Conservation (phyloP, 2,888 invertebrate species). For the Phyllotreta striolata region DNA sequence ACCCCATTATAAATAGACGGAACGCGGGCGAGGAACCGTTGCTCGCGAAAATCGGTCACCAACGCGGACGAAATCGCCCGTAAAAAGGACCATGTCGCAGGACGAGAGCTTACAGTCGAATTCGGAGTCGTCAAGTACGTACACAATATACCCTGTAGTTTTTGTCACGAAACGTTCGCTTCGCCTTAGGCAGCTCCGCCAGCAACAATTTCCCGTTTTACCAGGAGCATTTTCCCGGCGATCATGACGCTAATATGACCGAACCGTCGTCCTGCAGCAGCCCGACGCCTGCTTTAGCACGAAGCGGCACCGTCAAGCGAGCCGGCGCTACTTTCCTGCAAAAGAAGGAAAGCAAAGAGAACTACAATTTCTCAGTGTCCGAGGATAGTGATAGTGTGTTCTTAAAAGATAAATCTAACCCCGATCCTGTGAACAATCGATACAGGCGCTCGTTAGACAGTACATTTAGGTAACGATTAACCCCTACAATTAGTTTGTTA, state of each 20-base stretch:
- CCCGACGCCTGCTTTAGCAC: constrained; percentile 50
- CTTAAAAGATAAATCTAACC: constrained; percentile 26
- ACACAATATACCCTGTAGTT: constrained; percentile 18
- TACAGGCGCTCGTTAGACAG: constrained; percentile 46
- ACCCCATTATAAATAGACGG: constrained; percentile 19
- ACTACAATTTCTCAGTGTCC: constrained; percentile 19
- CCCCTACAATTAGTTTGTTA: neutral
- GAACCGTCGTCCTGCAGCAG: constrained; percentile 55
- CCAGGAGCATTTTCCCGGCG: constrained; percentile 48
- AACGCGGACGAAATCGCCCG: neutral
- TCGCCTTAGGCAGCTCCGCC: constrained; percentile 41
- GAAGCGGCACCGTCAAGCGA: constrained; percentile 57
- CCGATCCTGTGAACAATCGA: constrained; percentile 39
- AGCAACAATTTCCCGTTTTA: constrained; percentile 52
- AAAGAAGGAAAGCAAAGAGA: constrained; percentile 43
- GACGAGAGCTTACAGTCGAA: constrained; percentile 39
- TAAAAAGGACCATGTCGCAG: constrained; percentile 26
- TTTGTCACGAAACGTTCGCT: neutral
- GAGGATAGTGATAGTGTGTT: constrained; percentile 33
- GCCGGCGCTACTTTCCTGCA: constrained; percentile 46
- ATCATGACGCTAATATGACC: constrained; percentile 38
- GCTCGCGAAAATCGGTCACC: neutral
- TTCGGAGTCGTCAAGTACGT: constrained; percentile 54
- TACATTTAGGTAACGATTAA: constrained; percentile 37
- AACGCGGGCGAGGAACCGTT: constrained; percentile 4